Evolutionary conservation across 2,888 invertebrate species (phyloP).

Genomic region (Acrobeloides nanus): DNA sequence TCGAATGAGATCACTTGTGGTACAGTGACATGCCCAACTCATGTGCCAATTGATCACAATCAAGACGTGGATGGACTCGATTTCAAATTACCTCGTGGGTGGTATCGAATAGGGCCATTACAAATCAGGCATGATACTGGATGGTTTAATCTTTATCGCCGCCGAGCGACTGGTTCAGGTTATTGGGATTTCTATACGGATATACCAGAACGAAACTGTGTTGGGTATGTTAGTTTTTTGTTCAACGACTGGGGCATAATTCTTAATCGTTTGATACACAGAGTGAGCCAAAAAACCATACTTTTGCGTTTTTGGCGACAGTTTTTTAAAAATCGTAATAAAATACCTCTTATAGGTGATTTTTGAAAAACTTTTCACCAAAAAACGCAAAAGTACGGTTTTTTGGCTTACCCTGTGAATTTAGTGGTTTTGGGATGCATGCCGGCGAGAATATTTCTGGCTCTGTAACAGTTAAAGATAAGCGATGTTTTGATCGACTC

Average conservation of each 20-base stretch:
- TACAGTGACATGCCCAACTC: slow-evolving; percentile 47
- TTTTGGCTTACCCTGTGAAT: no score
- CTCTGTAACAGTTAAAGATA: slow-evolving; percentile 51
- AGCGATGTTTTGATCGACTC: slow-evolving; percentile 49
- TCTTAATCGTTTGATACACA: no score
- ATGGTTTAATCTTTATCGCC: slow-evolving; percentile 49
- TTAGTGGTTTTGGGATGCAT: slow-evolving; percentile 49
- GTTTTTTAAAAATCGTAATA: not conserved
- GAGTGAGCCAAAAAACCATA: no score
- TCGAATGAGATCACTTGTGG: slow-evolving; percentile 51
- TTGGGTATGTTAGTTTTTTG: slow-evolving; percentile 33
- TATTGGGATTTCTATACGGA: slow-evolving; percentile 53
- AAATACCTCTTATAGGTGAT: no score
- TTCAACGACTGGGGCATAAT: slow-evolving; percentile 4
- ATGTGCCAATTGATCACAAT: slow-evolving; percentile 34
- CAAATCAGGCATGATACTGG: slow-evolving; percentile 44
- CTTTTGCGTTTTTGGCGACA: no score
- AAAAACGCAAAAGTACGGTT: no score
- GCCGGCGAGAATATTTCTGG: slow-evolving; percentile 51
- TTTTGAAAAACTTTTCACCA: no score
- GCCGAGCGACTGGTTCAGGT: slow-evolving; percentile 44
- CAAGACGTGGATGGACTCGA: slow-evolving; percentile 42
- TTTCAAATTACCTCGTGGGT: slow-evolving; percentile 45
- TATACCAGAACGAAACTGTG: slow-evolving; percentile 51
- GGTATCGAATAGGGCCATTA: slow-evolving; percentile 49